These are phyloP conservation scores for Chaetoderma sp. DNA, from an alignment of 2,888 invertebrate species.

Conservation along the genomic window DNA sequence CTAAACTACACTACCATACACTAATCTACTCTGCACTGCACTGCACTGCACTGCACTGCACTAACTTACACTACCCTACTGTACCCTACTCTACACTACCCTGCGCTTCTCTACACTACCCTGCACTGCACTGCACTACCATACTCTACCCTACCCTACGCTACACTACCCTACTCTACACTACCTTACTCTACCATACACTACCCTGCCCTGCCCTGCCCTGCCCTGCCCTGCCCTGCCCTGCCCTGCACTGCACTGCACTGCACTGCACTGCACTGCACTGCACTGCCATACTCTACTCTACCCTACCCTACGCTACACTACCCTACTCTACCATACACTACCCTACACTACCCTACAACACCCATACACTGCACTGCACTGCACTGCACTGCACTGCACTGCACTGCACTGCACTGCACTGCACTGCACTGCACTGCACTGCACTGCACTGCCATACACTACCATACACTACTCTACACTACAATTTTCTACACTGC, in stretches of 20 bases:
- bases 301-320: not conserved
- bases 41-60: slow-evolving; percentile 12
- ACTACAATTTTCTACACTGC: slow-evolving; percentile 10
- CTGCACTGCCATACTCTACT: too few species aligned
- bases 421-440: slow-evolving; percentile 12
- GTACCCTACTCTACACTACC: slow-evolving; percentile 10
- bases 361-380: slow-evolving; percentile 4
- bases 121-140: too few species aligned
- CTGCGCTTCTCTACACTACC: slow-evolving; percentile 9
- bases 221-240: slow-evolving; percentile 12
- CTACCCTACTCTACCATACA: slow-evolving; percentile 16
- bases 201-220: too few species aligned
- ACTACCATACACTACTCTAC: slow-evolving; percentile 16
- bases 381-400: slow-evolving; percentile 17
- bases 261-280: slow-evolving; percentile 19
- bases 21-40: slow-evolving; percentile 9
- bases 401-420: slow-evolving; percentile 11
- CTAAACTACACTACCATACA: slow-evolving; percentile 11
- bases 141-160: too few species aligned
- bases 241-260: slow-evolving; percentile 15
- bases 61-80: slow-evolving; percentile 5
- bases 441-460: slow-evolving; percentile 9
- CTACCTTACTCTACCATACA: too few species aligned
- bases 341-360: slow-evolving; percentile 8
- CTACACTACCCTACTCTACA: too few species aligned